phyloP scores from a whole-genome alignment of 2,888 invertebrate genomes.

The Drosophila histrio region DNA sequence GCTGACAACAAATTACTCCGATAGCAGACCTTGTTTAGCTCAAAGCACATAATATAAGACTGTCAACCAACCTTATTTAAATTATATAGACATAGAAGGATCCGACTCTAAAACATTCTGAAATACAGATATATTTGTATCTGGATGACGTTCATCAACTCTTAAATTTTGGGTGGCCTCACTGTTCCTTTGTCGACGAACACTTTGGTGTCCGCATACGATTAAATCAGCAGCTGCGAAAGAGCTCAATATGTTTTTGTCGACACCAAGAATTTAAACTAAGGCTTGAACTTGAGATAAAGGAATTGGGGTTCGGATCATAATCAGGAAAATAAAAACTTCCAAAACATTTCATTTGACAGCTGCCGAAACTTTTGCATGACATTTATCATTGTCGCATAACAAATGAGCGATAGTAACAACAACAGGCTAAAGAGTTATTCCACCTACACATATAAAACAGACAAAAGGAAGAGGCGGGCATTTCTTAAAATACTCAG shows the following conservation, averaged over 20 bases:
- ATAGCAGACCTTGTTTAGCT: conserved; percentile 16
- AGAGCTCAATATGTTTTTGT: conserved; percentile 12
- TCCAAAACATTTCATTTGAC: conserved; percentile 75
- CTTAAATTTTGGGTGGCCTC: conserved; percentile 4
- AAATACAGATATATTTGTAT: conserved; percentile 15
- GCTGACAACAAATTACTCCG: conserved; percentile 1
- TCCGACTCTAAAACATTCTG: conserved; percentile 22
- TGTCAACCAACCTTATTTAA: conserved; percentile 43
- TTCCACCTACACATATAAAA: conserved; percentile 48
- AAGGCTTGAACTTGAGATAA: neutral
- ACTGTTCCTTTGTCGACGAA: conserved; percentile 16
- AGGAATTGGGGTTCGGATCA: conserved; percentile 28
- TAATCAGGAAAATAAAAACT: conserved; percentile 54
- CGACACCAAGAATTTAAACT: conserved; percentile 11
- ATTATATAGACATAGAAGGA: conserved; percentile 20
- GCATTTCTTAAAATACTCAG: conserved; percentile 4
- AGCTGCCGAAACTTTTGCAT: conserved; percentile 80
- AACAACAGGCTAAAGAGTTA: conserved; percentile 41
- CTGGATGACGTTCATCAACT: conserved; percentile 59
- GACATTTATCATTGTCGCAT: conserved; percentile 82
- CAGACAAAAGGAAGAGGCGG: conserved; percentile 7
- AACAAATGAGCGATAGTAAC: conserved; percentile 72
- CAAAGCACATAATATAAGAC: conserved; percentile 12
- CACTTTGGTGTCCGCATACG: conserved; percentile 43
- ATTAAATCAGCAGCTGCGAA: conserved; percentile 43